Evolutionary conservation across 2,888 invertebrate genomes (phyloP).

Genomic region (Tachina fera): DNA sequence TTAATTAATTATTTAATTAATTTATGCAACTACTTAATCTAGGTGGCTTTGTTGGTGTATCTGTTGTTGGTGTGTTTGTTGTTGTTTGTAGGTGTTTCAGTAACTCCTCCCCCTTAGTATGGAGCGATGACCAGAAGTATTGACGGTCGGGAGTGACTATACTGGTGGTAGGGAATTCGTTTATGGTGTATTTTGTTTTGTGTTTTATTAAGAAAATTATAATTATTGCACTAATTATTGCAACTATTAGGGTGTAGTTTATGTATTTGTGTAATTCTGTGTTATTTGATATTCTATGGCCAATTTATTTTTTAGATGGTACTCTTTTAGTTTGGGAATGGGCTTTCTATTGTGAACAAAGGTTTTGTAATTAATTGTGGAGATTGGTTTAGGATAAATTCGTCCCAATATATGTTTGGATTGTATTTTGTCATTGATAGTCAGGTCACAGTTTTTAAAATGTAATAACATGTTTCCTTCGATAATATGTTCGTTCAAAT

Average conservation of each 20-base stretch:
- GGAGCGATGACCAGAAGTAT: conserved; percentile 14
- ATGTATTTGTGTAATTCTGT: conserved; percentile 15
- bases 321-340: conserved; percentile 23
- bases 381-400: conserved; percentile 8
- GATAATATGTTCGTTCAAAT: background rate
- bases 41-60: too few relatives aligned
- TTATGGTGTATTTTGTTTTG: background rate
- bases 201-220: background rate
- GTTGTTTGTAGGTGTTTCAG: background rate
- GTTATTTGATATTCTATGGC: conserved; percentile 10
- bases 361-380: conserved; percentile 31
- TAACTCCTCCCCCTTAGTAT: background rate
- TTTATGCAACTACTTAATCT: too few relatives aligned
- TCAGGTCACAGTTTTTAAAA: conserved; percentile 18
- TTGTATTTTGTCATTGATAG: conserved; percentile 4
- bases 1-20: too few relatives aligned
- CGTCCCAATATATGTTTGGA: conserved; percentile 27
- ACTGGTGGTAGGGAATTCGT: background rate
- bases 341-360: conserved; percentile 25
- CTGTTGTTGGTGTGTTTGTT: too few relatives aligned
- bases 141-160: conserved; percentile 12
- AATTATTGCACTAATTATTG: conserved; percentile 5
- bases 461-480: conserved; percentile 25
- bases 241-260: background rate
- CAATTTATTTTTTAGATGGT: conserved; percentile 10